Conservation (phyloP, 2,113 vertebrate genomes). For the Tragelaphus strepsiceros region DNA sequence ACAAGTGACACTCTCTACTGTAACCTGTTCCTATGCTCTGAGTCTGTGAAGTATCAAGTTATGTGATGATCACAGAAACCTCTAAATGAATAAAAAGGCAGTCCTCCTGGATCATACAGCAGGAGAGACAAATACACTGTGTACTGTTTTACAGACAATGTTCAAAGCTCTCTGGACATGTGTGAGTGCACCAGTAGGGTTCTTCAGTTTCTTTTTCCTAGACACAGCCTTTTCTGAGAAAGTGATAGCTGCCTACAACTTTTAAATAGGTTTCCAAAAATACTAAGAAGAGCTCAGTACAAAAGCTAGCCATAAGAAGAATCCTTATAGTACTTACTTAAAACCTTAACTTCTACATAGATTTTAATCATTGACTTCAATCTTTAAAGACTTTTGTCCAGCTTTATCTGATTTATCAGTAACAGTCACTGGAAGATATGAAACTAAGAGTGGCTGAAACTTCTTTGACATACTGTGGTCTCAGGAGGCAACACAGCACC, state of each 20-base stretch:
- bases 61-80: background rate
- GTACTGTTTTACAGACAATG: background rate
- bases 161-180: background rate
- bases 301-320: background rate
- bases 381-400: background rate
- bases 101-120: background rate
- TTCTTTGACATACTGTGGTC: conserved; percentile 70
- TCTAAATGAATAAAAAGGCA: background rate
- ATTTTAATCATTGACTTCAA: conserved; percentile 17
- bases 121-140: background rate
- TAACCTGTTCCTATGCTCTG: background rate
- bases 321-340: background rate
- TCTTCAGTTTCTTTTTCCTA: background rate
- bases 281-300: background rate
- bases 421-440: conserved; percentile 46
- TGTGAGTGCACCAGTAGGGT: background rate
- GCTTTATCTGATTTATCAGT: background rate
- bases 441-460: conserved; percentile 57
- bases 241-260: background rate
- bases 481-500: conserved; percentile 63
- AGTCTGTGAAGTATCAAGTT: background rate
- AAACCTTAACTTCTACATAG: background rate
- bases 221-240: background rate
- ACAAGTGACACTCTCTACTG: background rate
- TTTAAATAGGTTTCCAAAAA: conserved; percentile 11